phyloP scores from a whole-genome alignment of 2,113 vertebrate genomes.

The Chinchilla lanigera region DNA sequence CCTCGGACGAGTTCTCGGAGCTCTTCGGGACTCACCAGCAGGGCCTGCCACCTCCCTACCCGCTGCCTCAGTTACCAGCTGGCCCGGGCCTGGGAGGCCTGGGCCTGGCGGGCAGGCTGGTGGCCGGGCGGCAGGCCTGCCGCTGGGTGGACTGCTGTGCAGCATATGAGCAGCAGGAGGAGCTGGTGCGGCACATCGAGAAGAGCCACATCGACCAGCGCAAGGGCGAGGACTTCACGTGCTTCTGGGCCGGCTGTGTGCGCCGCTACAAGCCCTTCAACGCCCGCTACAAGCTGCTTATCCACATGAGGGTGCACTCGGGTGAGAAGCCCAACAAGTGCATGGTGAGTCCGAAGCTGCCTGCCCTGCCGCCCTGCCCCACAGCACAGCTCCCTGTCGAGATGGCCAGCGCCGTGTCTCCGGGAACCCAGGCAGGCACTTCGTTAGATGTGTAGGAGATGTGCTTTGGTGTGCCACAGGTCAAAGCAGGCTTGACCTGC shows the following conservation, averaged over 20 bases:
- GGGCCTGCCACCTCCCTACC: slow-evolving; percentile 94
- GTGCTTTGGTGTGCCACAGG: not conserved
- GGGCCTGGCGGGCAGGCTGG: slow-evolving; percentile 32
- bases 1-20: slow-evolving; percentile 93
- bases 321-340: slow-evolving; percentile 99
- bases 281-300: slow-evolving; percentile 99
- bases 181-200: slow-evolving; percentile 99
- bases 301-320: slow-evolving; percentile 99
- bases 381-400: not conserved
- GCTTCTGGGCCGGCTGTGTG: slow-evolving; percentile 98
- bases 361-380: not conserved
- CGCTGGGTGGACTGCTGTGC: slow-evolving; percentile 99
- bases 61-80: slow-evolving; percentile 82
- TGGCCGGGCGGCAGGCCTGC: slow-evolving; percentile 87
- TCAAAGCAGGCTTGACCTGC: not conserved
- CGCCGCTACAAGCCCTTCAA: slow-evolving; percentile 99
- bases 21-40: slow-evolving; percentile 91
- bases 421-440: not conserved
- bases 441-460: not conserved
- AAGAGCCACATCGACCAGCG: slow-evolving; percentile 99
- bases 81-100: slow-evolving; percentile 51
- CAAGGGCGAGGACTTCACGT: slow-evolving; percentile 99
- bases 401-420: not conserved
- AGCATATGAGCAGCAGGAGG: slow-evolving; percentile 97
- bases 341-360: slow-evolving; percentile 92